Evolutionary conservation across 1,140 invertebrate species (phyloP).

Genomic region (Caenorhabditis tropicalis): DNA sequence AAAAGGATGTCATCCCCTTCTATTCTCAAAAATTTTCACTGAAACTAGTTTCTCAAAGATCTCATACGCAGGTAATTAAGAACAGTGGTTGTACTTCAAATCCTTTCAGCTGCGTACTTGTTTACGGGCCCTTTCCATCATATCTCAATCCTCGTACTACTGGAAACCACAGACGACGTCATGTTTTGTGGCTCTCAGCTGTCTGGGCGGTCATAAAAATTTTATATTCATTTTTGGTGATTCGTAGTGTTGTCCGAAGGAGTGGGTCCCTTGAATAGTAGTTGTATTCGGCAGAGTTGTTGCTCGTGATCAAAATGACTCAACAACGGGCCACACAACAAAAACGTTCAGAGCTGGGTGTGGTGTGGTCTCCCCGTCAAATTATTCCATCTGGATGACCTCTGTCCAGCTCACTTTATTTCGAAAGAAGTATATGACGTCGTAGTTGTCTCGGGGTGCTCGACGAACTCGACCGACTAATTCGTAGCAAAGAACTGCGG

Average conservation of each 20-base stretch:
- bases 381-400: neutral
- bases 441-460: neutral
- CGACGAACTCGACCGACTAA: neutral
- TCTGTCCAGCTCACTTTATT: neutral
- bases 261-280: neutral
- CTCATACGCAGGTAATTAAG: no score
- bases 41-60: no score
- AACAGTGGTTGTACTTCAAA: neutral
- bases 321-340: neutral
- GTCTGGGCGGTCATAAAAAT: constrained; percentile 8
- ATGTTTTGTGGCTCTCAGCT: neutral
- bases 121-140: neutral
- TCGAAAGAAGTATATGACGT: neutral
- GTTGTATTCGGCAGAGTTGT: neutral
- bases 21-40: no score
- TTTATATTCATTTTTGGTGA: constrained; percentile 18
- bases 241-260: neutral
- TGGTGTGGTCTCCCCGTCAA: neutral
- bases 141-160: neutral
- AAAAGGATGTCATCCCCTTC: no score
- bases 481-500: neutral
- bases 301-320: constrained; percentile 20
- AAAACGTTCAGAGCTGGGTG: neutral
- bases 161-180: neutral
- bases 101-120: neutral